These are phyloP conservation scores for Mantis religiosa DNA, from an alignment of 2,888 invertebrate genomes.

Conservation along the genomic window DNA sequence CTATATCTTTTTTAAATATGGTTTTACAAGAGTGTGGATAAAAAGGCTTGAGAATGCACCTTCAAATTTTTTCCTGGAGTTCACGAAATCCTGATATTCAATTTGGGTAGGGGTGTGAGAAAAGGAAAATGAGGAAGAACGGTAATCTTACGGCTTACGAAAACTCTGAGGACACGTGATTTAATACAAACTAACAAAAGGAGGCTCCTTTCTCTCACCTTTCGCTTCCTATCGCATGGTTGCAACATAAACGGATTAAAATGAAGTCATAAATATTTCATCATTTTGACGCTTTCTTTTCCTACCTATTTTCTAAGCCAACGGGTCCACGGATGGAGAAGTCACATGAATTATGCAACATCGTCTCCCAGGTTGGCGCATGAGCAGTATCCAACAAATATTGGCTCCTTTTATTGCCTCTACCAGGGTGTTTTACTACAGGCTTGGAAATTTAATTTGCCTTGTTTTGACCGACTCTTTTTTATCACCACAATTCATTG, in stretches of 20 bases:
- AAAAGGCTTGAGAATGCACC: too few relatives aligned
- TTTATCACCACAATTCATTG: not conserved
- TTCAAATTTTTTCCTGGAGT: too few relatives aligned
- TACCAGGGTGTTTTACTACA: not conserved
- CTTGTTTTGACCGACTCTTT: not conserved
- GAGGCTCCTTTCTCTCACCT: not conserved
- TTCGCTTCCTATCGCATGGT: not conserved
- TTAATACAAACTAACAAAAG: not conserved
- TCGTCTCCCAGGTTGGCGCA: not conserved
- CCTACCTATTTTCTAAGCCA: not conserved
- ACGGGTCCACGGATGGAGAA: not conserved
- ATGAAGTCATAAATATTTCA: constrained; percentile 26
- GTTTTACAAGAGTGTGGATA: too few relatives aligned
- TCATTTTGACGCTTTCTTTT: not conserved
- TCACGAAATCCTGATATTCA: too few relatives aligned
- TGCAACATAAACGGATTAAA: constrained; percentile 23
- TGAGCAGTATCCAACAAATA: not conserved
- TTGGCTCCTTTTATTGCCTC: not conserved
- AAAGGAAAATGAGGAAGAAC: too few relatives aligned
- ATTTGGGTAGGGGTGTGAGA: too few relatives aligned
- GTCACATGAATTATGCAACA: constrained; percentile 8
- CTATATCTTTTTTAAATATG: too few relatives aligned
- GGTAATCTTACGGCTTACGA: too few relatives aligned
- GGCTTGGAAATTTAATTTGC: not conserved
- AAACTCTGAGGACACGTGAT: not conserved